These are phyloP conservation scores for Meta bourneti DNA, from an alignment of 2,888 invertebrate genomes.

Conservation along the genomic window DNA sequence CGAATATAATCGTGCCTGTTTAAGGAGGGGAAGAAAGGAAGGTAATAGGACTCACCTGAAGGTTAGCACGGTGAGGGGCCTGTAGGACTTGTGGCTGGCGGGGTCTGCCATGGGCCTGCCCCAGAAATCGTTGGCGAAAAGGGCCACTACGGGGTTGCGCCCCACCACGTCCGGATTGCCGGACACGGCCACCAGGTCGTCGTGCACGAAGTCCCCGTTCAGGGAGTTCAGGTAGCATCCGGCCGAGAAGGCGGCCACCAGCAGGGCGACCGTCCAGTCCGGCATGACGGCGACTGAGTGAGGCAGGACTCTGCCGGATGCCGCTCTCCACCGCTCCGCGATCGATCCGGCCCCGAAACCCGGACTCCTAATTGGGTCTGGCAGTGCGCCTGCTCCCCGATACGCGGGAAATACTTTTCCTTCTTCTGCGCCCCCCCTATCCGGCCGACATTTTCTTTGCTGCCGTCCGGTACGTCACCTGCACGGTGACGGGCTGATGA, in stretches of 20 bases:
- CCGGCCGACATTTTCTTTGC: neutral
- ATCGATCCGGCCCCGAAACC: constrained; percentile 43
- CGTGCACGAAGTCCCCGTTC: constrained; percentile 91
- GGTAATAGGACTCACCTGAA: constrained; percentile 86
- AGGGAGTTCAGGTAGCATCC: constrained; percentile 81
- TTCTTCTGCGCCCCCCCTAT: neutral
- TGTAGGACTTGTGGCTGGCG: constrained; percentile 92
- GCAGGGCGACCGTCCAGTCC: constrained; percentile 53
- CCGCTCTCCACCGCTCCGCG: constrained; percentile 14
- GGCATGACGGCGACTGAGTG: constrained; percentile 1
- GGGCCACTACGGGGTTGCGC: constrained; percentile 84
- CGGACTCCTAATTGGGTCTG: constrained; percentile 67
- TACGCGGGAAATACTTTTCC: constrained; percentile 7
- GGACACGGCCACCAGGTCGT: constrained; percentile 91
- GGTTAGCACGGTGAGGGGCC: constrained; percentile 90
- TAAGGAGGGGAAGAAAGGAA: neutral
- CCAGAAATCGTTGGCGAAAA: constrained; percentile 92
- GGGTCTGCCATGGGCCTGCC: constrained; percentile 90
- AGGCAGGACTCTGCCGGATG: constrained; percentile 24
- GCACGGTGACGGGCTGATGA: no score
- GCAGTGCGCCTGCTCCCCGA: constrained; percentile 66
- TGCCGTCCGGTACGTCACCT: no score
- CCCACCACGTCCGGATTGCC: constrained; percentile 90
- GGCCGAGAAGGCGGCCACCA: constrained; percentile 65
- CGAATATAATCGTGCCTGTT: no score